These are phyloP conservation scores for Perizoma affinitatum DNA, from an alignment of 2,888 invertebrate genomes.

Conservation along the genomic window DNA sequence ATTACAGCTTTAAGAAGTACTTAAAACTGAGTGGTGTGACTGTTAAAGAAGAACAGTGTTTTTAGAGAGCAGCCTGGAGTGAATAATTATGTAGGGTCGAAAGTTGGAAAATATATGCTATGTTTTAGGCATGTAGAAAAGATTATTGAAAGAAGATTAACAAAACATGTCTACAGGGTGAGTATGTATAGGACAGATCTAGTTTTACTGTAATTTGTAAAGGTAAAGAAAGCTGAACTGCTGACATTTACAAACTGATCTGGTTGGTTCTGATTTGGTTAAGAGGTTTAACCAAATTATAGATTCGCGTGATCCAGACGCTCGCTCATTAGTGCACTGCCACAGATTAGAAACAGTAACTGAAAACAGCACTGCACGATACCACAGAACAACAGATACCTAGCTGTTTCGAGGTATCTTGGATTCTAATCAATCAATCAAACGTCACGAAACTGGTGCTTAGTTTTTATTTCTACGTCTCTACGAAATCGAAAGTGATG, in stretches of 20 bases:
- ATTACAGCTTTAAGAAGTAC: too few relatives aligned
- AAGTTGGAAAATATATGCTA: too few relatives aligned
- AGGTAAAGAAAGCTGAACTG: constrained; percentile 27
- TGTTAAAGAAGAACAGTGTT: too few relatives aligned
- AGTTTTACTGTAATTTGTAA: constrained; percentile 9
- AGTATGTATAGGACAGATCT: background rate
- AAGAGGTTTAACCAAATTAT: constrained; percentile 42
- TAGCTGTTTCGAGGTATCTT: background rate
- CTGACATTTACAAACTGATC: constrained; percentile 33
- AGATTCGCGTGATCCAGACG: constrained; percentile 42
- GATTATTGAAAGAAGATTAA: too few relatives aligned
- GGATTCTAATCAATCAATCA: constrained; percentile 20
- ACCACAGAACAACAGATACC: constrained; percentile 1
- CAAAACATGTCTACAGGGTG: too few relatives aligned
- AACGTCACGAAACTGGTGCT: constrained; percentile 27
- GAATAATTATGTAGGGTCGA: too few relatives aligned
- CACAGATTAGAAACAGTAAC: constrained; percentile 9
- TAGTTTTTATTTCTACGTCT: constrained; percentile 27
- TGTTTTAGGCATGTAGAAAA: too few relatives aligned
- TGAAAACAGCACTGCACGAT: background rate
- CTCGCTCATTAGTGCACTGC: constrained; percentile 28
- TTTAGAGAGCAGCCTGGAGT: too few relatives aligned
- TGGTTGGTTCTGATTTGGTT: too few relatives aligned
- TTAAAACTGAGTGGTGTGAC: too few relatives aligned
- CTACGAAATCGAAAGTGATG: constrained; percentile 47